Conservation (phyloP, 1,140 invertebrate genomes). For the Rhyacophila brunnea region DNA sequence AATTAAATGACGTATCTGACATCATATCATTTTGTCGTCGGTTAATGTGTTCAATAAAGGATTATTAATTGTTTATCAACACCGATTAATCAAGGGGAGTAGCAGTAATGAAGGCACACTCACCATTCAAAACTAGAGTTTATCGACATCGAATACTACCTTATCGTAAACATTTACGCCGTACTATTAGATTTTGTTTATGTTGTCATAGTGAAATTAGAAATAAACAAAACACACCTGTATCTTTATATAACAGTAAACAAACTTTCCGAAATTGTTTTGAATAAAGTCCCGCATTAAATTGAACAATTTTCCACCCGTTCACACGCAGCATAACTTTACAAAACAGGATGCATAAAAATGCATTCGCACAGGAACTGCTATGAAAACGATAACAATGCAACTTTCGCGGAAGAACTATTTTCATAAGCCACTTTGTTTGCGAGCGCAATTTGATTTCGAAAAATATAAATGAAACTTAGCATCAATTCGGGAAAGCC, state of each 20-base stretch:
- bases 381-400: slow-evolving; percentile 20
- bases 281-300: neutral
- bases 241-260: slow-evolving; percentile 13
- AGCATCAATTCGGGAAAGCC: neutral
- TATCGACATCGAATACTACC: neutral
- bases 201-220: slow-evolving; percentile 7
- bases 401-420: slow-evolving; percentile 9
- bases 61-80: no score
- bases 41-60: no score
- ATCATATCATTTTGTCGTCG: no score
- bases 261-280: neutral
- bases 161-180: slow-evolving; percentile 13
- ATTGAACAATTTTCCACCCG: neutral
- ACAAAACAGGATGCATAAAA: slow-evolving; percentile 12
- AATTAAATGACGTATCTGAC: no score
- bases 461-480: slow-evolving; percentile 19
- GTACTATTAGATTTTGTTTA: slow-evolving; percentile 10
- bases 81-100: neutral
- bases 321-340: slow-evolving; percentile 1
- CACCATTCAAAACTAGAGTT: slow-evolving; percentile 1
- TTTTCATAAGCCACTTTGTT: slow-evolving; percentile 4
- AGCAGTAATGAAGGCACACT: neutral
- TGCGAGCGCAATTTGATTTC: neutral
- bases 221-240: slow-evolving; percentile 13
- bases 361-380: slow-evolving; percentile 15